Conservation (phyloP, 2,888 invertebrate species). For the Cheilosia urbana region DNA sequence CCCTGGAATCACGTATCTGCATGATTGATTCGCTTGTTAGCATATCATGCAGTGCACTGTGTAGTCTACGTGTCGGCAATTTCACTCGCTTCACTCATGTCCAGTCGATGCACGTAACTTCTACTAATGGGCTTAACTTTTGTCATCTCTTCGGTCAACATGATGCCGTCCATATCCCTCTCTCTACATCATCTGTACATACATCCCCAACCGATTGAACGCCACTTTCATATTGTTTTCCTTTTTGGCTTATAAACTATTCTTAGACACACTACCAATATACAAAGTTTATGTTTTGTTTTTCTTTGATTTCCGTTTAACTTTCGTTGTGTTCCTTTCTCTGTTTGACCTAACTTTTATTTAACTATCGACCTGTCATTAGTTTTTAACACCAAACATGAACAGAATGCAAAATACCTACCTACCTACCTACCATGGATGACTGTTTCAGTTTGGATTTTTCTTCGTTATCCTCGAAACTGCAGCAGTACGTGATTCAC, state of each 20-base stretch:
- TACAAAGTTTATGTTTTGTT: background rate
- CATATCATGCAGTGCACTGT: background rate
- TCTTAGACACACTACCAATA: background rate
- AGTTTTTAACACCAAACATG: constrained; percentile 33
- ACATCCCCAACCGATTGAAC: background rate
- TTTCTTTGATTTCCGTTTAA: background rate
- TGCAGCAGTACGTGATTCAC: constrained; percentile 10
- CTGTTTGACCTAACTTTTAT: constrained; percentile 21
- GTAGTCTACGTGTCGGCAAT: background rate
- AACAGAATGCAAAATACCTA: constrained; percentile 33
- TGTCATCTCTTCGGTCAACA: background rate
- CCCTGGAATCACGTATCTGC: background rate
- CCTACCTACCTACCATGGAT: constrained; percentile 16
- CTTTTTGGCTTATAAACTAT: background rate
- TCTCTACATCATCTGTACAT: background rate
- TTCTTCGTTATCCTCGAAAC: constrained; percentile 53
- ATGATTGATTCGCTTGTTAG: constrained; percentile 12
- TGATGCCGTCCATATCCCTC: background rate
- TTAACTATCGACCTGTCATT: constrained; percentile 30
- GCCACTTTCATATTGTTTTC: background rate
- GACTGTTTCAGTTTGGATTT: constrained; percentile 51
- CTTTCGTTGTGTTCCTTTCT: constrained; percentile 6
- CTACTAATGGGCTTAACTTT: background rate
- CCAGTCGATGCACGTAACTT: background rate
- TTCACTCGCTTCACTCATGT: background rate